These are phyloP conservation scores for Malaclemys terrapin DNA, from an alignment of 2,113 vertebrate species.

Conservation along the genomic window DNA sequence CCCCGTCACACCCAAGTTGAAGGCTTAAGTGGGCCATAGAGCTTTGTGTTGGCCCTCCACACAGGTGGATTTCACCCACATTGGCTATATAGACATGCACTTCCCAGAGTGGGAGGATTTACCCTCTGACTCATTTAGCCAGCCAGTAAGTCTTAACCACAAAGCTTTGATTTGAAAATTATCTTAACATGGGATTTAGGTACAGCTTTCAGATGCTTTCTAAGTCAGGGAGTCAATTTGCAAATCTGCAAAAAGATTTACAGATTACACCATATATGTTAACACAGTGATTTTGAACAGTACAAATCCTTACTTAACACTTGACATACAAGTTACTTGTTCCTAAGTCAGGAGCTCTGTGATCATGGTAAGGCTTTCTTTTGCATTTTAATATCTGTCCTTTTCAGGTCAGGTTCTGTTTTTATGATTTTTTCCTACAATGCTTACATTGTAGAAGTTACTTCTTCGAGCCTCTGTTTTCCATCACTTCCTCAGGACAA, in stretches of 20 bases:
- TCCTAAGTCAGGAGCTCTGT: conserved; percentile 23
- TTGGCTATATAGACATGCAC: background rate
- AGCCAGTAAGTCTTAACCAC: conserved; percentile 3
- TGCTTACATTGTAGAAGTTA: background rate
- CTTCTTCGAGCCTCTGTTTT: background rate
- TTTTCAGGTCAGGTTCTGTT: background rate
- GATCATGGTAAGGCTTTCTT: background rate
- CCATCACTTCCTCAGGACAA: background rate
- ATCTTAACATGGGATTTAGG: background rate
- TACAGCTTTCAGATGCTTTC: background rate
- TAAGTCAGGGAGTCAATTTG: conserved; percentile 5
- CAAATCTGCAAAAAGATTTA: conserved; percentile 48
- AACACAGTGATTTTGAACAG: conserved; percentile 22
- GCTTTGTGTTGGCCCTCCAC: background rate
- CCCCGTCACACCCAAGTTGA: background rate
- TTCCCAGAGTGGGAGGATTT: background rate
- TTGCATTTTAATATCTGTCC: conserved; percentile 12
- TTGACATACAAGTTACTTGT: background rate
- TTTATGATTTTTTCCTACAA: background rate
- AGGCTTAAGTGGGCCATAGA: background rate
- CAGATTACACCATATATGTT: background rate
- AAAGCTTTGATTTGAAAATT: background rate
- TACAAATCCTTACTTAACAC: background rate
- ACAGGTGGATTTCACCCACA: background rate
- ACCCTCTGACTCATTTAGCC: background rate